These are phyloP conservation scores for Dendrocincla tyrannina DNA, from an alignment of 2,797 vertebrate species.

Conservation along the genomic window DNA sequence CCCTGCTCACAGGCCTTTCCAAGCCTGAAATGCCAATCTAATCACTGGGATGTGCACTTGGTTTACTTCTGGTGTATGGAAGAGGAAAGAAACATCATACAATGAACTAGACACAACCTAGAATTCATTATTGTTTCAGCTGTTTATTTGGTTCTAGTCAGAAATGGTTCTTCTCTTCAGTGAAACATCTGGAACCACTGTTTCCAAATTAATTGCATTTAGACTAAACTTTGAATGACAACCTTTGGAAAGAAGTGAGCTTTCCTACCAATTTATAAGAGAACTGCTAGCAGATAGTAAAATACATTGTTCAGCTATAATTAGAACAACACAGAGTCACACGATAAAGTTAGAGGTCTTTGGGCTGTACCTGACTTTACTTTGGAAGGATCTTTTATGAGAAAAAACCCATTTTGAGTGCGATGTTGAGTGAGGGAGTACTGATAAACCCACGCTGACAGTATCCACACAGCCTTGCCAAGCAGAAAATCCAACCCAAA, in stretches of 20 bases:
- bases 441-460: not conserved
- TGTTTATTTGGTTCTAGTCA: conserved; percentile 8
- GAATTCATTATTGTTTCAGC: not conserved
- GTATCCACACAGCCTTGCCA: not conserved
- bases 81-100: not conserved
- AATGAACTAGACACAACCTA: not conserved
- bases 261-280: conserved; percentile 29
- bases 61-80: not conserved
- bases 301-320: not conserved
- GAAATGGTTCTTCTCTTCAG: not conserved
- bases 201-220: conserved; percentile 46
- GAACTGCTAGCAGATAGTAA: not conserved
- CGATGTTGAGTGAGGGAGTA: not conserved
- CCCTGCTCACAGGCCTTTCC: not conserved
- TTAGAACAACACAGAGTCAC: not conserved
- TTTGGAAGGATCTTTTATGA: not conserved
- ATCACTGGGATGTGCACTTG: not conserved
- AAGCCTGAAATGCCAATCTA: not conserved
- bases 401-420: not conserved
- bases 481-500: not conserved
- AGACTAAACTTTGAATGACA: conserved; percentile 3
- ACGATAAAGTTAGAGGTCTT: not conserved
- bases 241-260: conserved; percentile 3
- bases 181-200: conserved; percentile 57
- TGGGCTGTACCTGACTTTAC: not conserved